These are phyloP conservation scores for Danionella dracula DNA, from an alignment of 2,797 vertebrate species.

Conservation along the genomic window DNA sequence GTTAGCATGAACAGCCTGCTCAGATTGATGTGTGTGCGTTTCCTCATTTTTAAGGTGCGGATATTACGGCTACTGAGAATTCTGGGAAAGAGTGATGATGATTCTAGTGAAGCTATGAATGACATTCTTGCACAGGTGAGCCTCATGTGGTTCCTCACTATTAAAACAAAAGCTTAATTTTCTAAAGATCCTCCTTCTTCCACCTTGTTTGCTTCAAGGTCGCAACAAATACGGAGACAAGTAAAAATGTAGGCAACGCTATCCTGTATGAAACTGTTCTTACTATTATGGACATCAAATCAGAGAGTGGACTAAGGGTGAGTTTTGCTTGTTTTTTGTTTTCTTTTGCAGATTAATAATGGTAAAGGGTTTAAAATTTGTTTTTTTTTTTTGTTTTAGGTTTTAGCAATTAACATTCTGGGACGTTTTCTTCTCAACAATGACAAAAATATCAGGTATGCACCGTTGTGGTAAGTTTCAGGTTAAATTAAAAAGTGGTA, in stretches of 20 bases:
- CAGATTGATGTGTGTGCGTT: no score
- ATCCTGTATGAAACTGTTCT: constrained; percentile 98
- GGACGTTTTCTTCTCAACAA: constrained; percentile 98
- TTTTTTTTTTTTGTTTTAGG: constrained; percentile 65
- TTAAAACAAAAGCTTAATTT: no score
- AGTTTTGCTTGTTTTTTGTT: constrained; percentile 48
- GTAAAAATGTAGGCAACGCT: constrained; percentile 99
- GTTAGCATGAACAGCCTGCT: no score
- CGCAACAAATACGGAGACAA: constrained; percentile 98
- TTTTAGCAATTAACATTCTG: constrained; percentile 98
- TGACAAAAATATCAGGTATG: constrained; percentile 95
- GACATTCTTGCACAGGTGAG: constrained; percentile 98
- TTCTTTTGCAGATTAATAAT: no score
- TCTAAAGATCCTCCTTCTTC: no score
- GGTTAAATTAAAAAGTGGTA: background rate
- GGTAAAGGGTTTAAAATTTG: no score
- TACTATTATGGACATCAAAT: constrained; percentile 99
- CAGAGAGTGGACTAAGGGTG: constrained; percentile 95
- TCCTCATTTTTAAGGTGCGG: constrained; percentile 75
- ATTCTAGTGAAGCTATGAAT: constrained; percentile 99
- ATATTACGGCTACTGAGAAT: constrained; percentile 98
- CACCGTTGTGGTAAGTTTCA: background rate
- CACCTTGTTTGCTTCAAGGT: constrained; percentile 68
- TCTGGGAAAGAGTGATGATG: constrained; percentile 94
- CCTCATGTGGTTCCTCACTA: background rate